Evolutionary conservation across 2,113 vertebrate species (phyloP).

Genomic region (Nesoenas mayeri): DNA sequence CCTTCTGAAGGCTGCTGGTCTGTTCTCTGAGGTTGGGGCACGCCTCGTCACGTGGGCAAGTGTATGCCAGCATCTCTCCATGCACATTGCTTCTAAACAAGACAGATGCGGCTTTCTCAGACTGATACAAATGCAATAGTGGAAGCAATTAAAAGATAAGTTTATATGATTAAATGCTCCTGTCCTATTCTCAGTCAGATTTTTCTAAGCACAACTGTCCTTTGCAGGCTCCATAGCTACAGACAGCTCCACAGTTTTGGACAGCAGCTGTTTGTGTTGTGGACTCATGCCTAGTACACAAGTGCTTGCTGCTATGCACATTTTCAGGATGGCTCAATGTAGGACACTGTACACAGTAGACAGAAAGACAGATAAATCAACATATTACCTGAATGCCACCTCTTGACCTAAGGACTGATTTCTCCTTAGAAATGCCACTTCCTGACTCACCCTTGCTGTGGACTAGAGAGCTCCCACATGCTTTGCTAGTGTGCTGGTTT

Average conservation of each 20-base stretch:
- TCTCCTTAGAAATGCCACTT: neutral
- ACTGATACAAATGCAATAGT: neutral
- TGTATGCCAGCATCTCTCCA: neutral
- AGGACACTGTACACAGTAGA: neutral
- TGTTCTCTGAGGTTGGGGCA: accelerated
- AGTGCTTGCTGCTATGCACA: neutral
- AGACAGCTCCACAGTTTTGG: neutral
- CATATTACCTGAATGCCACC: neutral
- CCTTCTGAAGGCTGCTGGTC: neutral
- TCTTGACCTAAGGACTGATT: neutral
- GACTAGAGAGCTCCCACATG: neutral
- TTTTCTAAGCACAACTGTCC: neutral
- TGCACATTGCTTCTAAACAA: neutral
- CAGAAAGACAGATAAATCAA: neutral
- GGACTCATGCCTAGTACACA: neutral
- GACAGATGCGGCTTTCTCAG: neutral
- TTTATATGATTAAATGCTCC: neutral
- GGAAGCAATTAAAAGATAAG: neutral
- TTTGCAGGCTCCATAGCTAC: neutral
- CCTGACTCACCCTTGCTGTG: neutral
- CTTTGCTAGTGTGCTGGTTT: neutral
- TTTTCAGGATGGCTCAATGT: neutral
- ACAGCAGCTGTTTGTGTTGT: neutral
- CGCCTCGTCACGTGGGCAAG: neutral
- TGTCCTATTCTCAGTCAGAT: neutral